Evolutionary conservation across 2,888 invertebrate species (phyloP), one percentile per base, ranked within the genome.

Genomic region (Spisula subtruncata): DNA sequence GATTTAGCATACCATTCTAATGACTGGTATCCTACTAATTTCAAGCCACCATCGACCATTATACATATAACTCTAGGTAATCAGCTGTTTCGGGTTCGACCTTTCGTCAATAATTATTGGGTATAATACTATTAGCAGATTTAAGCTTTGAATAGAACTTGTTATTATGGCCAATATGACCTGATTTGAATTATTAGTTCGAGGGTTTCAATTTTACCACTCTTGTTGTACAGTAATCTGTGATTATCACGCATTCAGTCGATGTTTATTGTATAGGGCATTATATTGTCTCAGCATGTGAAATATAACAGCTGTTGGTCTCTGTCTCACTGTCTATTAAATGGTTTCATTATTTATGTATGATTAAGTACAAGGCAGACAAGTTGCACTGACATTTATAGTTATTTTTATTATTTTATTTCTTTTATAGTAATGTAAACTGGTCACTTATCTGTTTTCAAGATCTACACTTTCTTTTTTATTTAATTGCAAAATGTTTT

Each of bases 331-430:
- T 32, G 29, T 32, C 14, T 75, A 16, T 75, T 35, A 75, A 75
- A 25, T 32, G n/a, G 35, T 75, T 75, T 75, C 75, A 75, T 75
- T 75, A 75, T 75, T 75, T 32, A 32, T 75, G 75, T 75, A 75
- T 75, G 75, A 75, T 14, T 32, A 16, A 75, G 16, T 14, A 75
- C 32, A 25, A 66, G 25, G 6, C 1, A 16, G 32, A 14, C 35
- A 25, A 18, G 32, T 75, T 32, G 75, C 41, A 75, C 29, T 60
- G 60, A n/a, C 60, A 60, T 60, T 60, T 60, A 75, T 32, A 29
- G 1, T 75, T 35, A n/a, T n/a, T n/a, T n/a, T n/a, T n/a, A n/a
- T n/a, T n/a, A n/a, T n/a, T n/a, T n/a, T n/a, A n/a, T n/a, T n/a
- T n/a, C n/a, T n/a, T n/a, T n/a, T n/a, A n/a, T n/a, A n/a, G n/a